Evolutionary conservation across 2,888 invertebrate species (phyloP).

Genomic region (Bhutanitis thaidina): DNA sequence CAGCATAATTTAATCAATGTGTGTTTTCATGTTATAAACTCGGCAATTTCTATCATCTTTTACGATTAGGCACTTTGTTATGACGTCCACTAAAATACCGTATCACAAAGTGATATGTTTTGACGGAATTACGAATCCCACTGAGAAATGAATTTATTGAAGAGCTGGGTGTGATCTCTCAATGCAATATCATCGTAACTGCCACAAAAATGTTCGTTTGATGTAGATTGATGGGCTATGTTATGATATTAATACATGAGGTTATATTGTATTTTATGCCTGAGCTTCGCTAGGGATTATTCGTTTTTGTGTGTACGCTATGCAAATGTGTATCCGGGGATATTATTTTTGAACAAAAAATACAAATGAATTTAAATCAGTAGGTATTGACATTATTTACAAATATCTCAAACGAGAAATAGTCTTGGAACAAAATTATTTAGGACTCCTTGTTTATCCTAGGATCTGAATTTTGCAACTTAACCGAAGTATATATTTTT

Average conservation of each 20-base stretch:
- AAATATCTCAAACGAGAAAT: no score
- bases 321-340: no score
- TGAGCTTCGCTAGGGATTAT: constrained; percentile 24
- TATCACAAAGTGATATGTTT: constrained; percentile 25
- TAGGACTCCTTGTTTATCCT: no score
- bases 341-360: no score
- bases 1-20: constrained; percentile 10
- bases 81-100: constrained; percentile 14
- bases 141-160: constrained; percentile 51
- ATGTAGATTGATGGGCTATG: constrained; percentile 16
- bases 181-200: constrained; percentile 30
- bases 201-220: constrained; percentile 19
- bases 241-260: constrained; percentile 8
- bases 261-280: constrained; percentile 21
- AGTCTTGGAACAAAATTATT: no score
- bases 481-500: no score
- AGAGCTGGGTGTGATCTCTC: constrained; percentile 55
- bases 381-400: no score
- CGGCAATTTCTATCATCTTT: constrained; percentile 15
- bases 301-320: neutral
- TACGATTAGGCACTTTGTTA: constrained; percentile 17
- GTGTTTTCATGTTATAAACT: constrained; percentile 13
- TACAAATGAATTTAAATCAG: no score
- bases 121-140: constrained; percentile 49
- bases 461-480: no score